These are phyloP conservation scores for Lepidurus packardi DNA, from an alignment of 1,140 invertebrate species.

Conservation along the genomic window DNA sequence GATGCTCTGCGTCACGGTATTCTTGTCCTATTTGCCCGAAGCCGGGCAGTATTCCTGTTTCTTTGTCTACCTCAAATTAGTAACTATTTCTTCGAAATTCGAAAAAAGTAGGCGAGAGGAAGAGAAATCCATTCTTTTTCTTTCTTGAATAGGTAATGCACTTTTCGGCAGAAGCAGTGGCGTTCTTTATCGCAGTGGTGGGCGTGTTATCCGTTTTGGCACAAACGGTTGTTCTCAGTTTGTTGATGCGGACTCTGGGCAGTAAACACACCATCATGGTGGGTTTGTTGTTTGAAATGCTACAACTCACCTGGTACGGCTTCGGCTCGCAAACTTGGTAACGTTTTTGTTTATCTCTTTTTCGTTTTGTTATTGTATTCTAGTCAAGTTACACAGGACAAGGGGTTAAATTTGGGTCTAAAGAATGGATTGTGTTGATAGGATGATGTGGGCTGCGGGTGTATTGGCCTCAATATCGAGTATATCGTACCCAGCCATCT, in stretches of 20 bases:
- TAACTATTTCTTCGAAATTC: conserved; percentile 44
- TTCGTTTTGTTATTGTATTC: background rate
- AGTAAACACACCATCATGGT: conserved; percentile 96
- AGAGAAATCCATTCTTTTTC: background rate
- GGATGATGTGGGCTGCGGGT: conserved; percentile 99
- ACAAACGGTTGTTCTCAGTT: conserved; percentile 57
- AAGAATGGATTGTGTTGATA: conserved; percentile 41
- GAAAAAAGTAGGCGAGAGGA: background rate
- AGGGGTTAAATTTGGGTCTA: background rate
- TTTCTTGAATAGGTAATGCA: conserved; percentile 67
- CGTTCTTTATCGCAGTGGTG: conserved; percentile 94
- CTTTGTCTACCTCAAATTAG: conserved; percentile 97
- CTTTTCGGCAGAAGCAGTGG: conserved; percentile 89
- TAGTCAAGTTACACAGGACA: background rate
- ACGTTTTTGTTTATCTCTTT: conserved; percentile 39
- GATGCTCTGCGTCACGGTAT: conserved; percentile 93
- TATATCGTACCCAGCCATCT: conserved; percentile 98
- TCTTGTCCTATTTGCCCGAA: conserved; percentile 97
- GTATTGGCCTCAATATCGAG: conserved; percentile 89
- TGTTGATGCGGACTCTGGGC: conserved; percentile 85
- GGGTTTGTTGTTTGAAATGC: conserved; percentile 91
- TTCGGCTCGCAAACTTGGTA: conserved; percentile 79
- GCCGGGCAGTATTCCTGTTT: conserved; percentile 98
- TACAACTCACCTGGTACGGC: conserved; percentile 95
- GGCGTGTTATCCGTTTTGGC: conserved; percentile 93